Evolutionary conservation across 2,888 invertebrate species (phyloP).

Genomic region (Campoplex nolae): DNA sequence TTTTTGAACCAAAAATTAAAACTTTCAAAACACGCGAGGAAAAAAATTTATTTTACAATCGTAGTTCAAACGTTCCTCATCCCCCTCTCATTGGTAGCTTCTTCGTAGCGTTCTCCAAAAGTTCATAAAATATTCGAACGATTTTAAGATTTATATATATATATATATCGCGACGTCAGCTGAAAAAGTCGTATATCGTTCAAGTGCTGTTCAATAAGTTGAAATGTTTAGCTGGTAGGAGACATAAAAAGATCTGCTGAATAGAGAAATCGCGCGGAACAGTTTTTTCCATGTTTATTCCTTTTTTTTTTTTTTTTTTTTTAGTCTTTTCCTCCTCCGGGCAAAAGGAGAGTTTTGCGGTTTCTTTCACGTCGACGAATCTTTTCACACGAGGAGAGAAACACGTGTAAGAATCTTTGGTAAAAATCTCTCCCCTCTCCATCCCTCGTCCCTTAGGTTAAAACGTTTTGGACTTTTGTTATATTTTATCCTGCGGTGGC

Average conservation of each 20-base stretch:
- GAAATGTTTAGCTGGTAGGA: constrained; percentile 26
- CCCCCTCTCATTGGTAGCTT: background rate
- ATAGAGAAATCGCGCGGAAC: constrained; percentile 15
- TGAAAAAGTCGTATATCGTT: constrained; percentile 45
- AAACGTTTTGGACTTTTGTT: constrained; percentile 58
- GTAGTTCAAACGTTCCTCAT: too few species aligned
- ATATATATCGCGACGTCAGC: constrained; percentile 14
- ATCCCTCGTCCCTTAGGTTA: background rate
- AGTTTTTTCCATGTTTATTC: constrained; percentile 34
- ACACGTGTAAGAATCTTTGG: background rate
- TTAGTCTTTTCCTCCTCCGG: background rate
- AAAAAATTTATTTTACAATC: background rate
- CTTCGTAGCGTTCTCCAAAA: background rate
- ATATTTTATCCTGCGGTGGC: constrained; percentile 15
- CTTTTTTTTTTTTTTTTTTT: background rate
- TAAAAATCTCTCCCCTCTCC: background rate
- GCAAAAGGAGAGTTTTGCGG: background rate
- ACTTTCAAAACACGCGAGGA: too few species aligned
- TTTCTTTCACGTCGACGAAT: constrained; percentile 52
- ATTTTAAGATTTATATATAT: background rate
- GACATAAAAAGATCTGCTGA: constrained; percentile 55
- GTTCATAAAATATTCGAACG: background rate
- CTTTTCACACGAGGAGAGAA: constrained; percentile 40
- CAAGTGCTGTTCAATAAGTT: constrained; percentile 53
- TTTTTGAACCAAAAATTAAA: too few species aligned